Evolutionary conservation across 2,888 invertebrate genomes (phyloP), one percentile per base, ranked within the genome.

Genomic region (Coecobrya sp.): DNA sequence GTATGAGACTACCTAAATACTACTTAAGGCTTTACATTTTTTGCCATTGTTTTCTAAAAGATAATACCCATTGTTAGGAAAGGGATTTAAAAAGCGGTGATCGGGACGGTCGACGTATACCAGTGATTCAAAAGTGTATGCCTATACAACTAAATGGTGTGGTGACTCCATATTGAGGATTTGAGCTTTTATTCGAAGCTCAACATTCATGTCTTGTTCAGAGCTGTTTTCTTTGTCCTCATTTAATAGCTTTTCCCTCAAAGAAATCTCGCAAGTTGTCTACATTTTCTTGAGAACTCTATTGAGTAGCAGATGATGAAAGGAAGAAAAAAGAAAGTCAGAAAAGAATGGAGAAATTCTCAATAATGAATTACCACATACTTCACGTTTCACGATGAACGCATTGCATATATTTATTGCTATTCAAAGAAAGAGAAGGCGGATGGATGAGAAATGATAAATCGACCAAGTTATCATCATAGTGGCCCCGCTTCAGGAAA

Each of bases 181-280:
- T n/a, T 59, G 25, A 65, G 65, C 65, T 65, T 65, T 65, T 27
- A 25, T 65, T 65, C 13, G 25, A 65, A 65, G 25, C 65, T 65
- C 59, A 59, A 27, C 27, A 65, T 65, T 65, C 65, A 65, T 25
- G 65, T 65, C 65, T 65, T 25, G 65, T 65, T 65, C 65, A 25
- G 27, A 25, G 27, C 70, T 70, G 36, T 70, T 70, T 70, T 70
- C 70, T 70, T 70, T 70, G 70, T 70, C 70, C 36, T 70, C 70
- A n/a, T 70, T 70, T 70, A 70, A 70, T 70, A 70, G 70, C 70
- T 70, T 70, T 70, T 65, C 10, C 70, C 36, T 70, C 70, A 70
- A 70, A 70, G 70, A 70, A 70, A 30, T 70, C 70, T 36, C 36
- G 16, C 36, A 36, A 36, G 70, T 70, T 70, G 30, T 70, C n/a